Percentiles rank a stretch among this genome's conserved stretches.
phyloP scores from a whole-genome alignment of 2,113 vertebrate species.

The Puntigrus tetrazona region DNA sequence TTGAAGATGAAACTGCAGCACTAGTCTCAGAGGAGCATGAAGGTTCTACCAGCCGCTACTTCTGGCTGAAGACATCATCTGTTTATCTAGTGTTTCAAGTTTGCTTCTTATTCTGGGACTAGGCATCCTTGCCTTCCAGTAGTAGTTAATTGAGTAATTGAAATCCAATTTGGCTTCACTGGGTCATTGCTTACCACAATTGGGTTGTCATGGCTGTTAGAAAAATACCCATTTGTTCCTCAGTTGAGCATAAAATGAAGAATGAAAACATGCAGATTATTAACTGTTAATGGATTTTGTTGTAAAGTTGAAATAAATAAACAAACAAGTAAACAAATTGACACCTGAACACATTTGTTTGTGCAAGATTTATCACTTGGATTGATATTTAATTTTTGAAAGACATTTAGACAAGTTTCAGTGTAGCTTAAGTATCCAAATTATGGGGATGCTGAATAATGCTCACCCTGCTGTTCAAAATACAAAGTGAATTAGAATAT shows the following conservation, averaged over 20 bases:
- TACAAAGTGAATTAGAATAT: neutral
- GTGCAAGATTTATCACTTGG: no score
- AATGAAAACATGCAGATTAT: neutral
- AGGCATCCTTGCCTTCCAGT: slow-evolving; percentile 3
- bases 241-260: neutral
- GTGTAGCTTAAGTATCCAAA: neutral
- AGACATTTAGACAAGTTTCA: neutral
- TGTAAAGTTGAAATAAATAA: no score
- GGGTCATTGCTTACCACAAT: neutral
- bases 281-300: neutral
- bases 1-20: slow-evolving; percentile 5
- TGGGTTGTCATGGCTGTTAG: neutral
- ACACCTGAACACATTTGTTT: no score
- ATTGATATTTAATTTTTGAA: neutral
- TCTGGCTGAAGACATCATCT: neutral
- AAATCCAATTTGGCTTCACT: neutral
- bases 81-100: neutral
- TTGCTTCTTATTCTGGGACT: neutral
- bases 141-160: slow-evolving; percentile 32
- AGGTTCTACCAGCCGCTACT: neutral
- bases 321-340: no score
- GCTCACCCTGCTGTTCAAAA: neutral
- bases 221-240: neutral
- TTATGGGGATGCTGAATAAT: neutral
- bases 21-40: neutral